Evolutionary conservation across 2,113 vertebrate species (phyloP), one percentile per base, ranked within the genome.

Genomic region (Colius striatus): DNA sequence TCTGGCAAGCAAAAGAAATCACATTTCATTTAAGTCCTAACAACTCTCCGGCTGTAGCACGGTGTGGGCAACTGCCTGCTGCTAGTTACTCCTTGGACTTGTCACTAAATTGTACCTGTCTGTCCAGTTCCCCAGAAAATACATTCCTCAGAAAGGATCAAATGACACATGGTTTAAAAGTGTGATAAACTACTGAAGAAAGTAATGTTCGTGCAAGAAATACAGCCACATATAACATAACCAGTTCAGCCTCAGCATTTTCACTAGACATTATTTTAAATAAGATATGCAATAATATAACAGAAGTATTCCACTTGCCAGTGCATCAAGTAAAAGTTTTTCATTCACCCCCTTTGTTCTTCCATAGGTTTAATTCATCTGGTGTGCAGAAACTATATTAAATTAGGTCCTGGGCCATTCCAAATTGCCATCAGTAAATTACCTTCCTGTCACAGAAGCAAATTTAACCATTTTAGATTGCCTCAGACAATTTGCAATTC

Each of bases 401-500:
- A 94, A 91, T 90, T 89, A 87, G 38, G 61, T 84, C 61, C 87
- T 92, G 58, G 77, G 87, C 91, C 84, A 72, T 84, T 89, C 36
- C 87, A 90, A 93, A 95, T 92, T 80, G 89, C 61, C 9, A 2
- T 65, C 89, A 91, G 82, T 94, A 84, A 96, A 94, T 92, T 79
- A 95, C 84, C 80, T 84, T 75, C 73, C 77, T 94, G 83, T 89
- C 87, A 89, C 5, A 78, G 66, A 19, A 87, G 65, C 86, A 89
- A 93, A 94, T 94, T 95, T 95, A 94, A 84, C 80, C 61, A 81
- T 71, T 53, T 95, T 61, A 81, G 57, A 92, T 89, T 74, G 86
- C 70, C 92, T 84, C 65, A 87, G 68, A 91, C 81, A 89, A 94
- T 93, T 95, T 87, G 65, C 53, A 89, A 91, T 94, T 96, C 86